These are phyloP conservation scores for Mactra quadrangularis DNA, from an alignment of 1,140 invertebrate genomes.

Conservation along the genomic window DNA sequence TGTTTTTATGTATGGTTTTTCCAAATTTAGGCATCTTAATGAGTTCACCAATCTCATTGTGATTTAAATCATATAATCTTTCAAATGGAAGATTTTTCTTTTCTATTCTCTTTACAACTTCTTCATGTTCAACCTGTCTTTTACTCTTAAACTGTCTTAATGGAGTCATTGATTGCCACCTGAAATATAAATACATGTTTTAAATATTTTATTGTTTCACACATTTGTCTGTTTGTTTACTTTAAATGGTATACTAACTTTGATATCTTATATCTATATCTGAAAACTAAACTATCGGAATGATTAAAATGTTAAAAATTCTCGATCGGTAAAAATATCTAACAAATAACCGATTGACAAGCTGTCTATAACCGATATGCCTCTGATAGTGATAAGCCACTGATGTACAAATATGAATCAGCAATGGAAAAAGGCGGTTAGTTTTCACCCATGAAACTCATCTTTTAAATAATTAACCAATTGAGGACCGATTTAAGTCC, in stretches of 20 bases:
- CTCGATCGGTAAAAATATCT: too few relatives aligned
- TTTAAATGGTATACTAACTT: too few relatives aligned
- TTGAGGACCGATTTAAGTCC: too few relatives aligned
- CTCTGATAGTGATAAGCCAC: too few relatives aligned
- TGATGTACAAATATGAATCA: too few relatives aligned
- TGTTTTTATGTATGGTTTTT: slow-evolving; percentile 98
- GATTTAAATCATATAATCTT: slow-evolving; percentile 96
- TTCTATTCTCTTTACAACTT: slow-evolving; percentile 98
- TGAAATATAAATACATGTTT: slow-evolving; percentile 55
- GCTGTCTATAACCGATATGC: too few relatives aligned
- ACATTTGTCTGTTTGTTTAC: too few relatives aligned
- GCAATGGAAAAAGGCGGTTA: too few relatives aligned
- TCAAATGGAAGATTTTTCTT: slow-evolving; percentile 91
- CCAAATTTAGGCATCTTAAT: slow-evolving; percentile 98
- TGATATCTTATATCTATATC: neutral
- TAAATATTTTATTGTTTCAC: neutral
- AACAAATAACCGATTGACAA: too few relatives aligned
- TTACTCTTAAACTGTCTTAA: slow-evolving; percentile 96
- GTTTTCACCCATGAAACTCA: too few relatives aligned
- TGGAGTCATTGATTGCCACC: slow-evolving; percentile 99
- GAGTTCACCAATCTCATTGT: slow-evolving; percentile 98
- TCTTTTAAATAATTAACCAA: too few relatives aligned
- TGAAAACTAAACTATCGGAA: slow-evolving; percentile 6
- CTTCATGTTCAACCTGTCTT: slow-evolving; percentile 96
- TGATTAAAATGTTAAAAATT: too few relatives aligned